Evolutionary conservation across 2,113 vertebrate genomes (phyloP), one percentile per base, ranked within the genome.

Genomic region (Cynocephalus volans): DNA sequence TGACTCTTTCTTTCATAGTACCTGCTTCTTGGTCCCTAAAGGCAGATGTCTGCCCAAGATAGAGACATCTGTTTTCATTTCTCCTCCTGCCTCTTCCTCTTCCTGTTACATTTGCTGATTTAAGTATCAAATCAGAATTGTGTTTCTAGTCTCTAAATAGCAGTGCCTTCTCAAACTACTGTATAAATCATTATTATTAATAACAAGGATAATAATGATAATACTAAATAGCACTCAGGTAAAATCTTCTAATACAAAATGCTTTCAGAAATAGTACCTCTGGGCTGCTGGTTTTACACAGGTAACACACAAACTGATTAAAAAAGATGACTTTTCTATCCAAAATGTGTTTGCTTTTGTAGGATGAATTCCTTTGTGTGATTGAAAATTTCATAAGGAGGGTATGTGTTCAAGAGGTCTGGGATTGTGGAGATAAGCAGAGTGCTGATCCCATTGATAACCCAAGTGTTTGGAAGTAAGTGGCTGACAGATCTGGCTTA

Each of bases 191-290:
- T 88, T 87, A 97, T 96, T 97, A 95, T 97, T 98, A 98, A 96
- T 96, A 97, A 95, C 65, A 65, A 95, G 93, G 79, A 84, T 93
- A 97, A 96, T 97, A 92, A 97, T 64, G 33, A 93, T 87, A 89
- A 92, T 92, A 84, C 80, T 90, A 97, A 97, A 82, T 64, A 92
- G 92, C 83, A 96, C 93, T 90, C 41, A 72, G 93, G 75, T 97
- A 97, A 95, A 97, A 88, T 79, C 87, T 97, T 88, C 88, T 65
- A 96, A 93, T 96, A 95, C 41, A 77, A 95, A 95, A 95, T 87
- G 83, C 58, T 97, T 95, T 97, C 90, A 64, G 92, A 95, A 98
- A 95, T 95, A 84, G 95, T 85, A 98, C 96, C 98, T 97, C 92
- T 97, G 96, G 96, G 96, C 92, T 95, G 80, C 83, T 82, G 87